These are phyloP conservation scores for Pyrrhia umbra DNA, from an alignment of 2,888 invertebrate species.

Conservation along the genomic window DNA sequence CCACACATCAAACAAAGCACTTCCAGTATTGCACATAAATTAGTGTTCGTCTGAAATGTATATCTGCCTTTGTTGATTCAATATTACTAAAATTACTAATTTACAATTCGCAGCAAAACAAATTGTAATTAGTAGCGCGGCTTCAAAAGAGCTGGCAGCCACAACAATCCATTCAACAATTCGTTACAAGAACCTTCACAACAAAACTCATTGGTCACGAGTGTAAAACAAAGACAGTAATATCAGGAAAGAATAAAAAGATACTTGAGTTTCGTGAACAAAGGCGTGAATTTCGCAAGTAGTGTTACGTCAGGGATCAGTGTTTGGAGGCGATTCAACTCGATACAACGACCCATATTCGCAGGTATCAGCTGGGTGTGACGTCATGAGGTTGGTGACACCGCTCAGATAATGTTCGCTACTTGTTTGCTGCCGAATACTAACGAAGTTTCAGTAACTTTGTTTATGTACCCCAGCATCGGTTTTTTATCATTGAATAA, in stretches of 20 bases:
- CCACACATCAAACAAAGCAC: too few species aligned
- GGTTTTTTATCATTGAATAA: conserved; percentile 9
- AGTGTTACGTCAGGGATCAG: conserved; percentile 50
- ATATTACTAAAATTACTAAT: not conserved
- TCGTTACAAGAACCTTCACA: not conserved
- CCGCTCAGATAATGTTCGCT: conserved; percentile 62
- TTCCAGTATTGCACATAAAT: too few species aligned
- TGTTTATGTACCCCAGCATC: conserved; percentile 1
- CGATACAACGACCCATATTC: conserved; percentile 67
- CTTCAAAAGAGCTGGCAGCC: not conserved
- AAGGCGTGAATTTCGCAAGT: conserved; percentile 40
- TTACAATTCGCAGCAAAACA: not conserved
- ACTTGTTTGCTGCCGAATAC: conserved; percentile 48
- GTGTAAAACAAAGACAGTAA: conserved; percentile 9
- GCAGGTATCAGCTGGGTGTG: conserved; percentile 77
- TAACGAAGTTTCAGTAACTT: conserved; percentile 35
- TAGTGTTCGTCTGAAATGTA: too few species aligned
- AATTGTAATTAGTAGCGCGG: conserved; percentile 11
- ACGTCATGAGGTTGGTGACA: conserved; percentile 81
- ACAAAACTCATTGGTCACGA: conserved; percentile 12
- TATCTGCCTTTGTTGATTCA: not conserved
- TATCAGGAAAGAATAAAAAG: conserved; percentile 3
- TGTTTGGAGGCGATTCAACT: conserved; percentile 30
- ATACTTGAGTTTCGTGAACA: conserved; percentile 10
- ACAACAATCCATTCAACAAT: conserved; percentile 1